Conservation (phyloP, 2,888 invertebrate genomes). For the Leucophora obtusa region DNA sequence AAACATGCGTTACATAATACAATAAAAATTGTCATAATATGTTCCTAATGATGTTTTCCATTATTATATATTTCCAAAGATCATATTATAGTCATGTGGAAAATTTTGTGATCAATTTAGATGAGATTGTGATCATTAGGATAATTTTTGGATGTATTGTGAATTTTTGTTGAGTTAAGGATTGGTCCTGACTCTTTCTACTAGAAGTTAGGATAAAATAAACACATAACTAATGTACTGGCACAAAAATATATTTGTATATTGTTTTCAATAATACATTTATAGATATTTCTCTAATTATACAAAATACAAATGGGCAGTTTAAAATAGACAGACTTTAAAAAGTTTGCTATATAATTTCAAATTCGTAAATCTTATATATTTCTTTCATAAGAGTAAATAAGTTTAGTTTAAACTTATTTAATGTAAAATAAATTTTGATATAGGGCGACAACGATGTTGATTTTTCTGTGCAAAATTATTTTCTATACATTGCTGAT, state of each 20-base stretch:
- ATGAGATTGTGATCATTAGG: too few relatives aligned
- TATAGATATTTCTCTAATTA: slow-evolving; percentile 20
- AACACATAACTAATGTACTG: slow-evolving; percentile 14
- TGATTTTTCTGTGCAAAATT: slow-evolving; percentile 43
- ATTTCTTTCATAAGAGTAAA: not conserved
- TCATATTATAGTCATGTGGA: too few relatives aligned
- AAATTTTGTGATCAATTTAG: too few relatives aligned
- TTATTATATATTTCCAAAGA: too few relatives aligned
- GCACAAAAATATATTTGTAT: slow-evolving; percentile 42
- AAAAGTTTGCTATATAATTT: slow-evolving; percentile 1
- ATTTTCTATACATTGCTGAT: slow-evolving; percentile 42
- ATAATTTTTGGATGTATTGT: too few relatives aligned
- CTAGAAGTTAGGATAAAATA: not conserved
- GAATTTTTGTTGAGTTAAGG: too few relatives aligned
- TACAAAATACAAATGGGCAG: slow-evolving; percentile 36
- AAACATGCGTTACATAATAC: too few relatives aligned
- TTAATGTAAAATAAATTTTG: slow-evolving; percentile 62
- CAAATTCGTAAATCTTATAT: not conserved
- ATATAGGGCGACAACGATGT: slow-evolving; percentile 58
- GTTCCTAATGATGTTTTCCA: too few relatives aligned
- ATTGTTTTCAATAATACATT: slow-evolving; percentile 28
- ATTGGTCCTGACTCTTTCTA: too few relatives aligned
- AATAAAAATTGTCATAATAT: too few relatives aligned
- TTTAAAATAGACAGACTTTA: slow-evolving; percentile 7
- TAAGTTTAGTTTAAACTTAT: slow-evolving; percentile 11